Evolutionary conservation across 2,888 invertebrate species (phyloP).

Genomic region (Petrolisthes cinctipes): DNA sequence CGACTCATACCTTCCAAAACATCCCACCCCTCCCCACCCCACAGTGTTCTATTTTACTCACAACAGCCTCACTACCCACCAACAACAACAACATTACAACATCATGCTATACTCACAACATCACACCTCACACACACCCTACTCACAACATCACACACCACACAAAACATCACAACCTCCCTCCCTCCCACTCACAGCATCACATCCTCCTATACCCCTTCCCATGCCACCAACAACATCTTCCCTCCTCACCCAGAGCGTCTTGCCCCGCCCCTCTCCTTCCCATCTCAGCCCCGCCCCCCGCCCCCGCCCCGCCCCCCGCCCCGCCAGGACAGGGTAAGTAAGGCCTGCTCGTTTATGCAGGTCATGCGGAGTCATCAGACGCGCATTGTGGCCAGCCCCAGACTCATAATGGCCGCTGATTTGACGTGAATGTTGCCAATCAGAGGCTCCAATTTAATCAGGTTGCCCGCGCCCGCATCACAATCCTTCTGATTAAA

Average conservation of each 20-base stretch:
- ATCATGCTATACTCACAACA: too few species aligned
- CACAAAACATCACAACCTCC: too few species aligned
- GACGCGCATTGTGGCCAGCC: conserved; percentile 58
- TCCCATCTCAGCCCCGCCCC: background rate
- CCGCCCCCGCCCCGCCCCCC: background rate
- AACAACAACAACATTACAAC: too few species aligned
- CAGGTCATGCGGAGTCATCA: conserved; percentile 63
- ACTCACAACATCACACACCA: too few species aligned
- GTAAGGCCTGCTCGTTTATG: conserved; percentile 51
- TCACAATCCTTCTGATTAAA: conserved; percentile 63
- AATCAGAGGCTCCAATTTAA: conserved; percentile 61
- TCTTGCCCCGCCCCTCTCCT: too few species aligned
- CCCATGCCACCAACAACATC: background rate
- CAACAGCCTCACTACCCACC: too few species aligned
- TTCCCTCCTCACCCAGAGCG: background rate
- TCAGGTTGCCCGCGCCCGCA: conserved; percentile 60
- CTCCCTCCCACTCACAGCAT: background rate
- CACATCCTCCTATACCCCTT: background rate
- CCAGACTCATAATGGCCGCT: conserved; percentile 58
- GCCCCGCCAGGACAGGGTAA: conserved; percentile 25
- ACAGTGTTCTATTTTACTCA: too few species aligned
- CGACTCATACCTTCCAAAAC: too few species aligned
- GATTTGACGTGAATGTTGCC: conserved; percentile 65
- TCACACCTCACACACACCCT: too few species aligned
- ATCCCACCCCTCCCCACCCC: too few species aligned